Evolutionary conservation across 2,113 vertebrate genomes (phyloP).

Genomic region (Heteronetta atricapilla): DNA sequence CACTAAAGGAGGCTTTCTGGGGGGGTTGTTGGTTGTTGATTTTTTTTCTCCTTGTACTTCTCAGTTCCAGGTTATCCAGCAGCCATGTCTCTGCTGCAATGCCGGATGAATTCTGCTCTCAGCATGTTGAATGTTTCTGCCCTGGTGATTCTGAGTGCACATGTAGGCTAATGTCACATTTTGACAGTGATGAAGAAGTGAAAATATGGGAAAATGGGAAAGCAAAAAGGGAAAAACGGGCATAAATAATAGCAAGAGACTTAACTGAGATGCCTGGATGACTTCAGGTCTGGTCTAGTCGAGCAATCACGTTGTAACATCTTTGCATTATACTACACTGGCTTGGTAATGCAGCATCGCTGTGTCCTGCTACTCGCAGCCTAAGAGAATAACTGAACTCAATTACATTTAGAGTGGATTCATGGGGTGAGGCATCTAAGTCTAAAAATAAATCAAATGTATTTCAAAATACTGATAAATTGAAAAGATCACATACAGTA

Average conservation of each 20-base stretch:
- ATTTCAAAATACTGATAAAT: background rate
- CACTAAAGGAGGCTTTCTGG: background rate
- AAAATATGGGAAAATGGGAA: background rate
- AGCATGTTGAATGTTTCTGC: background rate
- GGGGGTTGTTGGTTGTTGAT: background rate
- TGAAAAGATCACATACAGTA: background rate
- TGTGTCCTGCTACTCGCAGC: background rate
- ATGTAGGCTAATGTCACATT: background rate
- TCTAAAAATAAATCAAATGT: background rate
- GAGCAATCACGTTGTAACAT: background rate
- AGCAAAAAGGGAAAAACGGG: background rate
- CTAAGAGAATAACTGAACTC: background rate
- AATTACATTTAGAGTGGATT: background rate
- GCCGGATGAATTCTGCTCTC: background rate
- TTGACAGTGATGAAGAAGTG: background rate
- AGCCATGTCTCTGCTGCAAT: background rate
- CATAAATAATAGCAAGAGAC: background rate
- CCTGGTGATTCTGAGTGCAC: background rate
- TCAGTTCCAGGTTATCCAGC: conserved; percentile 17
- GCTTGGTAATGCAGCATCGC: background rate
- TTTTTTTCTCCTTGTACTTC: background rate
- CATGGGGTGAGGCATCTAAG: background rate
- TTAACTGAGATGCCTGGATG: background rate
- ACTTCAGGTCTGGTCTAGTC: background rate
- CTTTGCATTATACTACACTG: background rate